Conservation (phyloP, 2,888 invertebrate genomes). For the Junonia oenone region DNA sequence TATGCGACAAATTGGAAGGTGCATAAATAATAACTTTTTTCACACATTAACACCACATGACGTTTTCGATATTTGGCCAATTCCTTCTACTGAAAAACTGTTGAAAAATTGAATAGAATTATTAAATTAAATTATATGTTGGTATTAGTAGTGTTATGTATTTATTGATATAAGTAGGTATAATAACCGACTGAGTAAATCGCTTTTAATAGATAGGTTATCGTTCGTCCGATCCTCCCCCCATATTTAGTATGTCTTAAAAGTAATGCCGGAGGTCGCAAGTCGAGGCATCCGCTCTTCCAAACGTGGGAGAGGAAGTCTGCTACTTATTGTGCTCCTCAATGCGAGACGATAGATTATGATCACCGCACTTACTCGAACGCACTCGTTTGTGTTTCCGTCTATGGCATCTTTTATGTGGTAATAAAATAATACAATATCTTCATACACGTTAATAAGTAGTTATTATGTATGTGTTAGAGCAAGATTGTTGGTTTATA, state of each 20-base stretch:
- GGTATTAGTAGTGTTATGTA: too few species aligned
- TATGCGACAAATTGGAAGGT: too few species aligned
- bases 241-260: conserved; percentile 24
- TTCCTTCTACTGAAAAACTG: too few species aligned
- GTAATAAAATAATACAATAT: conserved; percentile 22
- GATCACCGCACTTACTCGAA: conserved; percentile 42
- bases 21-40: too few species aligned
- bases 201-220: not conserved
- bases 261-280: conserved; percentile 58
- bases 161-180: too few species aligned
- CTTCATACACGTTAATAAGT: conserved; percentile 2
- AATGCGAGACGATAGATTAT: conserved; percentile 69
- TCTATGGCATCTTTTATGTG: conserved; percentile 30
- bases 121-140: too few species aligned
- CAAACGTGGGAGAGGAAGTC: conserved; percentile 75
- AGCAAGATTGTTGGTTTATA: not conserved
- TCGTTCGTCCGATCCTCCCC: not conserved
- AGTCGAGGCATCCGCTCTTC: conserved; percentile 65
- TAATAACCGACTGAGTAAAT: not conserved
- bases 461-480: not conserved
- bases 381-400: conserved; percentile 41
- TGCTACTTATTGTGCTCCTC: conserved; percentile 74
- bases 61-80: too few species aligned
- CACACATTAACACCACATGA: too few species aligned
- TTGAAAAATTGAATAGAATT: too few species aligned